Conservation (phyloP, 1,140 invertebrate species). For the Heliconius hewitsoni region DNA sequence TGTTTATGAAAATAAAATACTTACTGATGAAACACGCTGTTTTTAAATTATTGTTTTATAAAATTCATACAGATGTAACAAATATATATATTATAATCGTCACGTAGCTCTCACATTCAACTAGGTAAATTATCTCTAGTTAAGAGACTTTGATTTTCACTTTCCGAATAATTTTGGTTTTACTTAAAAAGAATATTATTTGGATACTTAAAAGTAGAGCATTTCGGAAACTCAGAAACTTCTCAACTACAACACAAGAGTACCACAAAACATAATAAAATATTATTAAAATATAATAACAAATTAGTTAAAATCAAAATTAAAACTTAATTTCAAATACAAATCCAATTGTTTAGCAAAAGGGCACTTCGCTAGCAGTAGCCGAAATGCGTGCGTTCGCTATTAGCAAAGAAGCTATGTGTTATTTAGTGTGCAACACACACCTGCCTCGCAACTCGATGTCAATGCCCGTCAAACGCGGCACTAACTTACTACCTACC, state of each 20-base stretch:
- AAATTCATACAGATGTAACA: no score
- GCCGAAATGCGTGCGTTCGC: slow-evolving; percentile 48
- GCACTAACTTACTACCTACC: slow-evolving; percentile 43
- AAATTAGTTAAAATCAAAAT: background rate
- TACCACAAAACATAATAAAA: background rate
- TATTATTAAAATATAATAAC: background rate
- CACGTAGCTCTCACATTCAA: no score
- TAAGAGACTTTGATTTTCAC: no score
- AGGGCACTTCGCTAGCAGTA: background rate
- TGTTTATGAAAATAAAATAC: background rate
- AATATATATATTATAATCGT: no score
- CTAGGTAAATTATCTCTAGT: no score
- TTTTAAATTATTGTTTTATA: no score
- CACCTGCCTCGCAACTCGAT: slow-evolving; percentile 64
- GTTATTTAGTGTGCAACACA: slow-evolving; percentile 54
- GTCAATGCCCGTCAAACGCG: slow-evolving; percentile 75
- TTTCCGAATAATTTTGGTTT: no score
- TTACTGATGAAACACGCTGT: no score
- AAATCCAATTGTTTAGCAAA: slow-evolving; percentile 5
- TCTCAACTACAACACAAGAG: background rate
- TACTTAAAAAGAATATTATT: no score
- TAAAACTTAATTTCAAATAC: background rate
- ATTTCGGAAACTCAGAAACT: background rate
- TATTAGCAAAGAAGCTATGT: slow-evolving; percentile 53
- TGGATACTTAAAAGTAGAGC: no score